Evolutionary conservation across 2,797 vertebrate genomes (phyloP).

Genomic region (Takifugu ocellatus): DNA sequence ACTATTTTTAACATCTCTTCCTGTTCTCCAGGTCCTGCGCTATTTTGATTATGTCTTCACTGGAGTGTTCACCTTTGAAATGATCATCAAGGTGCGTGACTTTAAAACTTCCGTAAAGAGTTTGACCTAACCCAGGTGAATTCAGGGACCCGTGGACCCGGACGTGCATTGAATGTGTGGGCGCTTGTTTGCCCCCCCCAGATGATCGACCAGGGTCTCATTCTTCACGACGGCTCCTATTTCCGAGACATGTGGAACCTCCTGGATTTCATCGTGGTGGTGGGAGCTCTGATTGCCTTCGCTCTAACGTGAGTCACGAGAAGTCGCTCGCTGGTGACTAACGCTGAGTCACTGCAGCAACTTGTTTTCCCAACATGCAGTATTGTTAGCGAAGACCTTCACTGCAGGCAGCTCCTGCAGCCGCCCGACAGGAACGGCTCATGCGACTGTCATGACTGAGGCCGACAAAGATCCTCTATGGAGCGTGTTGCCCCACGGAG

Average conservation of each 20-base stretch:
- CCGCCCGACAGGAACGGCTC: not conserved
- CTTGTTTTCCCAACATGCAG: slow-evolving; percentile 33
- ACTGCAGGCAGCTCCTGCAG: slow-evolving; percentile 17
- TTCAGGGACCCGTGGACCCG: not conserved
- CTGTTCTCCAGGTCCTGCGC: slow-evolving; percentile 84
- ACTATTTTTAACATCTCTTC: not conserved
- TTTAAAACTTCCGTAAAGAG: not conserved
- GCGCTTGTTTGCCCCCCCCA: slow-evolving; percentile 51
- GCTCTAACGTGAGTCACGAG: slow-evolving; percentile 92
- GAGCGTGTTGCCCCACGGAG: slow-evolving; percentile 36
- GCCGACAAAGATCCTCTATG: slow-evolving; percentile 5
- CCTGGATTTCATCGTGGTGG: slow-evolving; percentile 98
- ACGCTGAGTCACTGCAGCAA: slow-evolving; percentile 60
- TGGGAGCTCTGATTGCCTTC: slow-evolving; percentile 95
- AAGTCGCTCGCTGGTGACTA: slow-evolving; percentile 55
- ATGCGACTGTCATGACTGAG: slow-evolving; percentile 10
- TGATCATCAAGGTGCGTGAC: slow-evolving; percentile 94
- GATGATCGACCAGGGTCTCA: slow-evolving; percentile 99
- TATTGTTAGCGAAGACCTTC: slow-evolving; percentile 40
- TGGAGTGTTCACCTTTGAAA: slow-evolving; percentile 98
- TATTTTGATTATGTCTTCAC: slow-evolving; percentile 99
- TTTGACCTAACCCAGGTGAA: not conserved
- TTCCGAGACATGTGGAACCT: slow-evolving; percentile 99
- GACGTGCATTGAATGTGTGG: not conserved
- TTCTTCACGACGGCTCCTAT: slow-evolving; percentile 94